Evolutionary conservation across 2,113 vertebrate genomes (phyloP).

Genomic region (Morone chrysops): DNA sequence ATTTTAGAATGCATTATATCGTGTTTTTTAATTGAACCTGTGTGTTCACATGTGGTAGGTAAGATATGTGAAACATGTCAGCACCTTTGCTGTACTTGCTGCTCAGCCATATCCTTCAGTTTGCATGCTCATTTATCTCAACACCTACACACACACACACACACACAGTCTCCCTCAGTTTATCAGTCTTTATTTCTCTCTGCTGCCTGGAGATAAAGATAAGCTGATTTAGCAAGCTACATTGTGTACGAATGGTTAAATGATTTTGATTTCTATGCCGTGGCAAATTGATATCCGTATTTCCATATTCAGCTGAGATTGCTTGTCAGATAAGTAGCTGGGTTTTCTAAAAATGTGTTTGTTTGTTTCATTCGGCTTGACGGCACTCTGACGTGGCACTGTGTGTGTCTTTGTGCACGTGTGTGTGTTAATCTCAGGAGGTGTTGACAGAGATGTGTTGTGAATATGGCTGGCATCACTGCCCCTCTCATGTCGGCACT

Average conservation of each 20-base stretch:
- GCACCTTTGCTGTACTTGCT: constrained; percentile 30
- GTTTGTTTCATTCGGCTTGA: constrained; percentile 2
- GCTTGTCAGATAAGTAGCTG: constrained; percentile 32
- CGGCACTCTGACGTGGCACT: neutral
- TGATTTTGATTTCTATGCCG: constrained; percentile 54
- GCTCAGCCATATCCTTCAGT: constrained; percentile 31
- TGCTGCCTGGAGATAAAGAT: constrained; percentile 57
- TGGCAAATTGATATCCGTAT: constrained; percentile 52
- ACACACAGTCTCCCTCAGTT: constrained; percentile 13
- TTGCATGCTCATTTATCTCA: constrained; percentile 37
- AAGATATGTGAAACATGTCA: neutral
- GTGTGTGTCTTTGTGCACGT: constrained; percentile 10
- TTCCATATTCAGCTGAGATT: constrained; percentile 37
- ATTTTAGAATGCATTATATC: neutral
- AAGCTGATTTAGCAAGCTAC: constrained; percentile 56
- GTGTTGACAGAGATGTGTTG: constrained; percentile 63
- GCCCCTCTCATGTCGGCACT: constrained; percentile 50
- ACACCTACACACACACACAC: constrained; percentile 41
- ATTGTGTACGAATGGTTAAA: constrained; percentile 54
- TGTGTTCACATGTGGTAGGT: neutral
- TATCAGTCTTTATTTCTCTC: constrained; percentile 28
- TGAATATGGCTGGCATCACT: constrained; percentile 49
- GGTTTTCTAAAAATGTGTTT: neutral
- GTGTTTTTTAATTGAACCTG: neutral
- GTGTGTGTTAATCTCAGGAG: constrained; percentile 17